Base-by-base conservation (phyloP, 2,888 invertebrate genomes). In the Ypsolopha sequella region DNA sequence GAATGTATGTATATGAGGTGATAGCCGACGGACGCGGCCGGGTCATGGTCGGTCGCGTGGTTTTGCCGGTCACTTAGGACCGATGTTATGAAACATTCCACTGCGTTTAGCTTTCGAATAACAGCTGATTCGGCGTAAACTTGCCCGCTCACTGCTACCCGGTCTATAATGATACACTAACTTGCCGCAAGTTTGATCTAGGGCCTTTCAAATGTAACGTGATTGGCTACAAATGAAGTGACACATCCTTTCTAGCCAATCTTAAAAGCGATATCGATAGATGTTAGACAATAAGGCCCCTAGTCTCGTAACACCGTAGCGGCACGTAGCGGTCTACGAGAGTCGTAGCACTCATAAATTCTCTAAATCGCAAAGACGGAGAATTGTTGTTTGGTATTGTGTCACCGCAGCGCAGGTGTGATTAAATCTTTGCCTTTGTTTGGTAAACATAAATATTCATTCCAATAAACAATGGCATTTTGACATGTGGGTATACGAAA, bases 11-110 rank as follows among this genome's bases (percentile, higher is more conserved):
- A 11, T 39, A 11, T 39, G 10, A 46, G 43, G 14, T 43, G 43
- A 10, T 33, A 33, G 9, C 8, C 9, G 13, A 14, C 2, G 13
- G 2, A 46, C 8, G 33, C 7, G 11, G 51, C 9, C 10, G 46
- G 51, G 51, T 51, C 51, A 51, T 36, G 51, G 51, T 13, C 51
- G 51, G 46, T 51, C 47, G 46, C 14, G 51, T 47, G 38, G 46
- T 45, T 44, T 39, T 39, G 33, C 51, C 44, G 51, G 39, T 34
- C 45, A 41, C 14, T 11, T 10, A 24, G 34, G 44, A 36, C 33
- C 34, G 33, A 44, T 51, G 41, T 51, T 45, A 43, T 44, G 51
- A 51, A 47, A 51, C 51, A 50, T 39, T 51, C 36, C 44, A 10
- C 7, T 36, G 6, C 35, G 13, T 9, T 14, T 9, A n/a, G 11